Evolutionary conservation across 1,140 invertebrate species (phyloP), one percentile per base, ranked within the genome.

Genomic region (Bombus waltoni): DNA sequence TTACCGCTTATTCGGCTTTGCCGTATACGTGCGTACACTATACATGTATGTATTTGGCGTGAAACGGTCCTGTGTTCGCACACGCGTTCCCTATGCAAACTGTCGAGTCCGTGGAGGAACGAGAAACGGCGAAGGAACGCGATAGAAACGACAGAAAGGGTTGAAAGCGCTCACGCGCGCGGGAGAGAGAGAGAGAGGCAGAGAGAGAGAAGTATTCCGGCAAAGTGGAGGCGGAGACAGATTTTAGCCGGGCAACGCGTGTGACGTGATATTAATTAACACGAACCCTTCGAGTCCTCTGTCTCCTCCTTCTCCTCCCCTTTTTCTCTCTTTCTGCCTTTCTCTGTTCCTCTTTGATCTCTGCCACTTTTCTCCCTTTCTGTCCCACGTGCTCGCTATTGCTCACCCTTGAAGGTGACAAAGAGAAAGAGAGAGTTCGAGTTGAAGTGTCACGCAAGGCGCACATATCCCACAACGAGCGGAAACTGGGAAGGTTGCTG

Each of bases 251-350:
- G 92, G 93, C 91, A 92, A 92, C 92, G 93, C 94, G 91, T 92
- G 93, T 95, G 94, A 95, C 94, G 94, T 94, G 94, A 94, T 95
- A 94, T 95, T 94, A 94, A 94, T 95, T 95, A 95, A 95, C 94
- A 93, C 94, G 93, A 94, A 94, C 93, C 94, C 94, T 94, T 94
- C 92, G 91, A 88, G 80, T 90, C 81, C 86, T 86, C 73, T 74
- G 72, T 75, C 78, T 89, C n/a, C 81, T 68, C 72, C 73, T n/a
- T 76, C 35, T 71, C 68, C 74, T 66, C n/a, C 73, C 40, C 74
- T 68, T 38, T 70, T 76, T 73, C 47, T 66, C 57, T 59, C 71
- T 38, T 73, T 68, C 78, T 65, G 40, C 40, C 79, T 79, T 15
- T 65, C 57, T 70, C 44, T n/a, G 11, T 73, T 53, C 89, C 13